Percentiles rank a stretch among this genome's conserved stretches.
Conservation (phyloP, 2,888 invertebrate species). For the Aspidiotus rigidus region DNA sequence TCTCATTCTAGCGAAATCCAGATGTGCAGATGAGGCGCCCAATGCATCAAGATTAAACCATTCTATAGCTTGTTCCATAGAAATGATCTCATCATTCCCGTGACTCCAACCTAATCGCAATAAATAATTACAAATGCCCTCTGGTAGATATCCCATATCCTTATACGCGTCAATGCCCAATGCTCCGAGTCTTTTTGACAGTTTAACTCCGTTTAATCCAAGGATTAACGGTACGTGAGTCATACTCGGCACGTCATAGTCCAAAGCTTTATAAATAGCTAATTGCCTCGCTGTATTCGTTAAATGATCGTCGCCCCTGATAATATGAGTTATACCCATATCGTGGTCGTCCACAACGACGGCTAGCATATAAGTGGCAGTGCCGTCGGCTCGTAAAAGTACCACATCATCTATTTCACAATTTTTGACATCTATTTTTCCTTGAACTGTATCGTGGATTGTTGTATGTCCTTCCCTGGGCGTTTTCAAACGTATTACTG, state of each 20-base stretch:
- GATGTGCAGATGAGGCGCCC: too few species aligned
- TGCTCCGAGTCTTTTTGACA: neutral
- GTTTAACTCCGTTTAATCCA: neutral
- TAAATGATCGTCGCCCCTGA: slow-evolving; percentile 71
- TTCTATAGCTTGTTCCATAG: too few species aligned
- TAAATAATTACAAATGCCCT: too few species aligned
- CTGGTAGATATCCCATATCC: too few species aligned
- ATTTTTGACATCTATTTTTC: slow-evolving; percentile 61
- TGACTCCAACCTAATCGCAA: too few species aligned
- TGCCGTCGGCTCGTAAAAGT: slow-evolving; percentile 85
- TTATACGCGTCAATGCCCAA: neutral
- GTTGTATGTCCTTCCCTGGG: neutral
- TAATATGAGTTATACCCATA: slow-evolving; percentile 87
- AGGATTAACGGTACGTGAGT: neutral
- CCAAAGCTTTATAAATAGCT: neutral
- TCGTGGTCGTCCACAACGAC: slow-evolving; percentile 94
- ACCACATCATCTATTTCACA: slow-evolving; percentile 86
- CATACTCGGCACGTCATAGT: neutral
- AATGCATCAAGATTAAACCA: too few species aligned
- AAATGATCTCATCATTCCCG: too few species aligned
- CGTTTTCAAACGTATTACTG: neutral
- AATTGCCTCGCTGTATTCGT: neutral
- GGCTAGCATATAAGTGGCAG: slow-evolving; percentile 94
- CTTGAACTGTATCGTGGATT: slow-evolving; percentile 72
- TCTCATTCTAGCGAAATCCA: too few species aligned